Base-by-base conservation (phyloP, 1,140 invertebrate genomes). In the Cecropterus lyciades region DNA sequence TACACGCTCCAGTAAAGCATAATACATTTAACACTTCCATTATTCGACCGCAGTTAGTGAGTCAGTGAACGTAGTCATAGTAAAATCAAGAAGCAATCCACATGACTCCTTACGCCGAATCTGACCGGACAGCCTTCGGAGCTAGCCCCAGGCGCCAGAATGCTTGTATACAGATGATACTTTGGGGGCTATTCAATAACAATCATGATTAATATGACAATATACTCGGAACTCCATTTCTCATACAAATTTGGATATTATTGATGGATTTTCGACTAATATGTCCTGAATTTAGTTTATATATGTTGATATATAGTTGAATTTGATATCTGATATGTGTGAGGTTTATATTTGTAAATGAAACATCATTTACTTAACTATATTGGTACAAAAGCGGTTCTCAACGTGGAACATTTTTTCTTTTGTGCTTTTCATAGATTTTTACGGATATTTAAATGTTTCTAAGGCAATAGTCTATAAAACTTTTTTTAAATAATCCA, bases 81-180 rank as follows among this genome's bases (percentile, higher is more conserved):
- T 46, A 69, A 59, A 49, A 65, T 67, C 30, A 66, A 40, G 59
- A 56, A 45, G 15, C 15, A 74, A 72, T 87, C 85, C 77, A 85
- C 52, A 67, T 51, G 65, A 83, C 75, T 75, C 72, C 82, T 79
- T 78, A 70, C 65, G 37, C 63, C 59, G 65, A 64, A 57, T 42
- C 46, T 45, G 69, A 76, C 72, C 67, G 64, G 75, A 45, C 76
- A 57, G 71, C 82, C 85, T 88, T 86, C 81, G 74, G 69, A 49
- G 65, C 52, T 75, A 72, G 82, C 84, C 77, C 67, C 71, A 57
- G 82, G 84, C 82, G 75, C 66, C 77, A 70, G 72, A 77, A 87
- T 82, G 67, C 74, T 73, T 83, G 67, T 76, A 70, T 75, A 67
- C 73, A 72, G 84, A 85, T 86, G 86, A 83, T 82, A 81, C 82